Percentiles rank a stretch among this genome's conserved stretches.
phyloP scores from a whole-genome alignment of 2,888 invertebrate species.

The Cremastobaeus sp. region DNA sequence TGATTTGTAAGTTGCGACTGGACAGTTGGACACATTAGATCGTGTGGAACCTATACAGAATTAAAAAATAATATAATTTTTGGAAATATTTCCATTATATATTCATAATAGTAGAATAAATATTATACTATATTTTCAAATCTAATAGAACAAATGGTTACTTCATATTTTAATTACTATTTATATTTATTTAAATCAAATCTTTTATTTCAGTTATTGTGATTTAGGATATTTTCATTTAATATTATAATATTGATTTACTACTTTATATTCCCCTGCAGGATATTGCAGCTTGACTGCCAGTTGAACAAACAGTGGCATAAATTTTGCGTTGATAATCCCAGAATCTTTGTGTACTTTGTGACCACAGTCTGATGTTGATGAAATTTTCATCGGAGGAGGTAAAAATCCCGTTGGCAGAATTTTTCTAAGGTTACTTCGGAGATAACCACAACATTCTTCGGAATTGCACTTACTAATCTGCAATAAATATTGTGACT shows the following conservation, averaged over 20 bases:
- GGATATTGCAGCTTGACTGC: no score
- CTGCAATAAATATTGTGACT: constrained; percentile 66
- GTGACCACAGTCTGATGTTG: constrained; percentile 1
- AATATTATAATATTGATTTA: no score
- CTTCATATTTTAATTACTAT: constrained; percentile 1
- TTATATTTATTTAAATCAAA: background rate
- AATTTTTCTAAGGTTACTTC: constrained; percentile 17
- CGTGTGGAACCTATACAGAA: constrained; percentile 19
- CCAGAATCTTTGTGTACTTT: constrained; percentile 1
- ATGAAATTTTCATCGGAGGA: constrained; percentile 23
- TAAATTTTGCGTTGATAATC: constrained; percentile 8
- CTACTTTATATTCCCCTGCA: no score
- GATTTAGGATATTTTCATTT: background rate
- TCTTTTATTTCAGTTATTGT: constrained; percentile 2
- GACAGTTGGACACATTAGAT: constrained; percentile 22
- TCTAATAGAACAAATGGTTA: no score
- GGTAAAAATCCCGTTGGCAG: constrained; percentile 27
- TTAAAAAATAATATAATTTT: background rate
- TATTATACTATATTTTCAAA: no score
- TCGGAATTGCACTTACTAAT: constrained; percentile 19
- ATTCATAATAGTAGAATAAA: background rate
- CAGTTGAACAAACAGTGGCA: constrained; percentile 24
- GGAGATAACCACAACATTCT: constrained; percentile 14
- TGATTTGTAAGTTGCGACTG: constrained; percentile 7
- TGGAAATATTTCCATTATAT: constrained; percentile 2